phyloP scores from a whole-genome alignment of 2,797 vertebrate species.

The Pseudochirops corinnae region DNA sequence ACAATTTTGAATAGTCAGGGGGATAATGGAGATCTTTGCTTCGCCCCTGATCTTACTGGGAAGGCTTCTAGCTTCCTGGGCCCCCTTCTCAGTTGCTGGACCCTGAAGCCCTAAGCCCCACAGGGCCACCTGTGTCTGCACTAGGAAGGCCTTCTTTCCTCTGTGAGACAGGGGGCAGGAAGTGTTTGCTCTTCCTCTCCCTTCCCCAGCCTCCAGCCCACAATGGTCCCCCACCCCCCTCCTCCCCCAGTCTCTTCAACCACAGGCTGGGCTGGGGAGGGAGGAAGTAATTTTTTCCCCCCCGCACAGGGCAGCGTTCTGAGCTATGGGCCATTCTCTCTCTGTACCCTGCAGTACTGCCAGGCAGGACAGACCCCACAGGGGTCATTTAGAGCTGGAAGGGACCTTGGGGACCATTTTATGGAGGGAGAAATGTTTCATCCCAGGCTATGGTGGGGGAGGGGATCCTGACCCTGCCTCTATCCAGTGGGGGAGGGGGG shows the following conservation, averaged over 20 bases:
- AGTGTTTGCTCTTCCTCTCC: not conserved
- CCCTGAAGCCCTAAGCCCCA: not conserved
- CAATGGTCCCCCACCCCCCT: slow-evolving; percentile 17
- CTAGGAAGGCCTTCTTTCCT: not conserved
- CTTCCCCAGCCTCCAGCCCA: slow-evolving; percentile 6
- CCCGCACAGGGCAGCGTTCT: not conserved
- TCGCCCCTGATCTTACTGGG: not conserved
- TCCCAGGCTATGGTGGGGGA: not conserved
- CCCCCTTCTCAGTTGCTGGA: not conserved
- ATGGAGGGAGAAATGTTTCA: slow-evolving; percentile 1
- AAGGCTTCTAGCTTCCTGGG: not conserved
- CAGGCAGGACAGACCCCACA: not conserved
- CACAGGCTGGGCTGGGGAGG: not conserved
- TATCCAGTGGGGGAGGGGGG: not conserved
- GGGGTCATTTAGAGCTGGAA: not conserved
- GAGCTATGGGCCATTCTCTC: too few species aligned
- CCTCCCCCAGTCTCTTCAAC: not conserved
- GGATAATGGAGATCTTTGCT: not conserved
- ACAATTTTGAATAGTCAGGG: not conserved
- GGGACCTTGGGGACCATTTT: not conserved
- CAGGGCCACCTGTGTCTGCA: not conserved
- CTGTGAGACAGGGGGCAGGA: slow-evolving; percentile 29
- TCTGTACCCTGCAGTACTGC: not conserved
- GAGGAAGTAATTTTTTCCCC: not conserved
- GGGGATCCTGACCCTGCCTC: slow-evolving; percentile 29